Percentiles rank a stretch among this genome's conserved stretches.
Conservation (phyloP, 2,797 vertebrate species). For the Urocyon cinereoargenteus region DNA sequence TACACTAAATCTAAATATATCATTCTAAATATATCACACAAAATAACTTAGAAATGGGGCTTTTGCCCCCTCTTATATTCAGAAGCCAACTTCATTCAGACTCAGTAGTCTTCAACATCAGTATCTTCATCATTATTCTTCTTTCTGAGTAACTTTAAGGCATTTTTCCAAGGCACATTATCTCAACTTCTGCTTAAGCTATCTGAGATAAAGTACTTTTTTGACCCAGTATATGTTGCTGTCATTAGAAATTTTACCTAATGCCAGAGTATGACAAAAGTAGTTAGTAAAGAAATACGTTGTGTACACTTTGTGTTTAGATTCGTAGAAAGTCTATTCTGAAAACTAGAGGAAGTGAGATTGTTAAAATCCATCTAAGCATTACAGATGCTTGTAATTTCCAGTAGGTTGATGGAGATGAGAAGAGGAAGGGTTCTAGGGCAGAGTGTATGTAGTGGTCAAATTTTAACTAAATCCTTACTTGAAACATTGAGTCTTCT, state of each 20-base stretch:
- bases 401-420: too few species aligned
- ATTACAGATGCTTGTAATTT: too few species aligned
- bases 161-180: neutral
- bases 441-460: too few species aligned
- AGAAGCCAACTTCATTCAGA: neutral
- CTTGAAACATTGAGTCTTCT: conserved; percentile 34
- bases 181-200: neutral
- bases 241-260: conserved; percentile 18
- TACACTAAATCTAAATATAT: neutral
- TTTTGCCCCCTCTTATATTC: neutral
- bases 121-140: neutral
- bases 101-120: neutral
- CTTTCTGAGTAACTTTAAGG: conserved; percentile 28
- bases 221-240: neutral
- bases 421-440: too few species aligned
- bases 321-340: too few species aligned
- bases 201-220: conserved; percentile 10
- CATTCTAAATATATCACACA: neutral
- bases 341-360: too few species aligned
- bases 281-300: too few species aligned
- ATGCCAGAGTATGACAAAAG: too few species aligned
- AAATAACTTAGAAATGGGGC: neutral
- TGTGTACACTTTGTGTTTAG: too few species aligned
- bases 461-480: too few species aligned
- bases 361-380: too few species aligned